These are phyloP conservation scores for Pteria penguin DNA, from an alignment of 2,888 invertebrate species.

Conservation along the genomic window DNA sequence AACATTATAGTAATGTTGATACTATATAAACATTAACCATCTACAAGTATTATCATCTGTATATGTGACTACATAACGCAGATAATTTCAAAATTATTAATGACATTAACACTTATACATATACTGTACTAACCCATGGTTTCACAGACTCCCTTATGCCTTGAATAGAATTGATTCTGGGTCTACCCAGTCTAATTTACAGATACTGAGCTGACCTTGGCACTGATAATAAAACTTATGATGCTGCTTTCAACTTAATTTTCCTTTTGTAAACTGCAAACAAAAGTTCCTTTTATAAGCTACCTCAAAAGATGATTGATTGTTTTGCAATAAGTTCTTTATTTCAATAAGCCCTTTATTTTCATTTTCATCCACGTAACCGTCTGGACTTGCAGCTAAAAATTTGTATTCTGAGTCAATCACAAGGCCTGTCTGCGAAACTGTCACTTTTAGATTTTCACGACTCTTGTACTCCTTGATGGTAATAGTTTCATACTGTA, in stretches of 20 bases:
- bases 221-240: constrained; percentile 41
- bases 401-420: constrained; percentile 18
- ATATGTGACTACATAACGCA: too few relatives aligned
- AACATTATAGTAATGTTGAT: background rate
- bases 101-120: background rate
- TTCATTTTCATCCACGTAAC: constrained; percentile 15
- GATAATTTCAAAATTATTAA: too few relatives aligned
- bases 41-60: too few relatives aligned
- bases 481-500: constrained; percentile 29
- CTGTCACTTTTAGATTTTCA: constrained; percentile 17
- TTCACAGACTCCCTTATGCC: background rate
- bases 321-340: constrained; percentile 33
- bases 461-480: constrained; percentile 38
- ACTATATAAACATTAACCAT: too few relatives aligned
- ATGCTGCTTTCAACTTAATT: constrained; percentile 27
- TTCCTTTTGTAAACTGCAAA: constrained; percentile 18
- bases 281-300: constrained; percentile 33
- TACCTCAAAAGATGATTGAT: constrained; percentile 15
- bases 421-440: constrained; percentile 28
- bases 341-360: constrained; percentile 23
- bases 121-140: background rate
- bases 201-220: constrained; percentile 34
- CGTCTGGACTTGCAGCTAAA: constrained; percentile 42
- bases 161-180: background rate
- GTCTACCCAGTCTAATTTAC: constrained; percentile 34